A percentile compares a stretch with the other conserved stretches of the same genome.
Conservation (phyloP, 2,888 invertebrate species). For the Hoplodrina ambigua region DNA sequence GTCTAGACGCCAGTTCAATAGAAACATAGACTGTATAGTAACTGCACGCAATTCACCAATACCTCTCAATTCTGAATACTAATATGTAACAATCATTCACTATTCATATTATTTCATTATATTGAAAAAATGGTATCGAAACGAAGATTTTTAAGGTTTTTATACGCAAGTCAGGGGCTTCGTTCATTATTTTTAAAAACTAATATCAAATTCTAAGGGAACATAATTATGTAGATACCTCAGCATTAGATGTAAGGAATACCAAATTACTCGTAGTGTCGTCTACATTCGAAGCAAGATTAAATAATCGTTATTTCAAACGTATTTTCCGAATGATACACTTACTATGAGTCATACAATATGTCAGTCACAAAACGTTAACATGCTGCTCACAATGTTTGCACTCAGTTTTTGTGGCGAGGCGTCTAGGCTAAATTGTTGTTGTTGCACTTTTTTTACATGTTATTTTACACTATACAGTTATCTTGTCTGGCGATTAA, state of each 20-base stretch:
- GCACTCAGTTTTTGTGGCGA: slow-evolving; percentile 41
- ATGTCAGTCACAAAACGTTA: slow-evolving; percentile 18
- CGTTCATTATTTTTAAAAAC: neutral
- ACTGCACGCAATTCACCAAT: slow-evolving; percentile 64
- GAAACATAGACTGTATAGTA: slow-evolving; percentile 58
- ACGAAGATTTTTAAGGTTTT: neutral
- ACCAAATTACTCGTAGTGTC: neutral
- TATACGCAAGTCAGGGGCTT: neutral
- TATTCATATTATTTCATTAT: slow-evolving; percentile 18
- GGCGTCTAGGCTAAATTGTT: slow-evolving; percentile 41
- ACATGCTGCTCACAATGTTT: slow-evolving; percentile 36
- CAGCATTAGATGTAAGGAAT: neutral
- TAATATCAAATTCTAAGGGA: neutral
- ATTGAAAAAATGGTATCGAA: slow-evolving; percentile 1
- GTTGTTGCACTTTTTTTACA: slow-evolving; percentile 48
- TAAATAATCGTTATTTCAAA: slow-evolving; percentile 28
- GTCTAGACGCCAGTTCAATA: slow-evolving; percentile 77
- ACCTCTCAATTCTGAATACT: slow-evolving; percentile 38
- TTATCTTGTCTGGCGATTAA: slow-evolving; percentile 40
- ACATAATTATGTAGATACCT: no score
- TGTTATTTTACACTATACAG: slow-evolving; percentile 23
- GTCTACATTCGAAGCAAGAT: slow-evolving; percentile 18
- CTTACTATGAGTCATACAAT: slow-evolving; percentile 34
- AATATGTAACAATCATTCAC: slow-evolving; percentile 33
- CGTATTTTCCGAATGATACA: slow-evolving; percentile 26